Evolutionary conservation across 2,797 vertebrate genomes (phyloP).

Genomic region (Mus minutoides): DNA sequence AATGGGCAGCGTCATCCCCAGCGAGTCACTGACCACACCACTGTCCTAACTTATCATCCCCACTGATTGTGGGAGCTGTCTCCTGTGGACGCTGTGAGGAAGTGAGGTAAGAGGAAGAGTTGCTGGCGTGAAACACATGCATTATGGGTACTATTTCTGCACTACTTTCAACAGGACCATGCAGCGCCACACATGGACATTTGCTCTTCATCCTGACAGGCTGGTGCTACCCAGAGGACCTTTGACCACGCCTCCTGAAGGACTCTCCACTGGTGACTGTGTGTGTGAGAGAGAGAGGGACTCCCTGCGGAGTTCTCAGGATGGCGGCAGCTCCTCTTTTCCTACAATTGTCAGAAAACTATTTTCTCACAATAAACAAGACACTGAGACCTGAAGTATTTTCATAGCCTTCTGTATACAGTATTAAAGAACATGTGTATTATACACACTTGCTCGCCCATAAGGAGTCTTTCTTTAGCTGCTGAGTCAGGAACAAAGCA

Average conservation of each 20-base stretch:
- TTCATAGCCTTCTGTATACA: neutral
- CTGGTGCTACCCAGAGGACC: neutral
- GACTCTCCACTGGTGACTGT: neutral
- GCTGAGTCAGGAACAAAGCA: neutral
- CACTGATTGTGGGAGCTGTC: neutral
- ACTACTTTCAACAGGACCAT: neutral
- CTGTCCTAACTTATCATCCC: neutral
- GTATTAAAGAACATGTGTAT: conserved; percentile 13
- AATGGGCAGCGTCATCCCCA: neutral
- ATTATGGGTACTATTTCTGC: neutral
- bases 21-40: neutral
- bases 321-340: neutral
- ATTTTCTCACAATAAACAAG: conserved; percentile 17
- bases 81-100: conserved; percentile 36
- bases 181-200: neutral
- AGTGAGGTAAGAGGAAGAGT: conserved; percentile 34
- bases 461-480: conserved; percentile 14
- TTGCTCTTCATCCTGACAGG: conserved; percentile 26
- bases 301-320: neutral
- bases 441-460: neutral
- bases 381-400: conserved; percentile 22
- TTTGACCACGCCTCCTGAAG: neutral
- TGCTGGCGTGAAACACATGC: neutral
- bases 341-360: neutral
- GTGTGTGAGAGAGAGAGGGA: neutral